phyloP scores from a whole-genome alignment of 2,113 vertebrate species.

The Oryzias melastigma region DNA sequence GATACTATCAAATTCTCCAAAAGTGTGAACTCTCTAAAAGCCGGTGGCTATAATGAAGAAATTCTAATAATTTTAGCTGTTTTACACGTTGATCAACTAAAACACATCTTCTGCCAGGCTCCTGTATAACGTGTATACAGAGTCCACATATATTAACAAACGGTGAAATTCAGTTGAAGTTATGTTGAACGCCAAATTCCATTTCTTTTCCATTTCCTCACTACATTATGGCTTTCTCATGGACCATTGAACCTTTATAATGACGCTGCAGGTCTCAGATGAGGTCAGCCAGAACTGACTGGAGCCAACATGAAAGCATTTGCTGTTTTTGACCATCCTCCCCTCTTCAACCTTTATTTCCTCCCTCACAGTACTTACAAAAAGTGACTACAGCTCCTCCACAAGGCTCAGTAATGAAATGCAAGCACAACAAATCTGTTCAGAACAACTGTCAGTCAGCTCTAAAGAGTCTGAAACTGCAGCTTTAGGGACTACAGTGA shows the following conservation, averaged over 20 bases:
- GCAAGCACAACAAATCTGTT: neutral
- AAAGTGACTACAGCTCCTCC: conserved; percentile 5
- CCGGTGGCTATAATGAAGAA: too few relatives aligned
- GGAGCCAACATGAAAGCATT: conserved; percentile 13
- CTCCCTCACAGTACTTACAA: neutral
- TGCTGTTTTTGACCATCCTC: conserved; percentile 4
- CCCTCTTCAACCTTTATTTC: too few relatives aligned
- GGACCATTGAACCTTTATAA: conserved; percentile 44
- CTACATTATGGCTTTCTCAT: conserved; percentile 38
- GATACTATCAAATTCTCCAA: too few relatives aligned
- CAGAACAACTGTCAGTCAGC: neutral
- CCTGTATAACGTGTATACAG: too few relatives aligned
- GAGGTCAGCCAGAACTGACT: conserved; percentile 14
- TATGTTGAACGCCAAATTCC: conserved; percentile 20
- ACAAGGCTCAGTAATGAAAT: conserved; percentile 3
- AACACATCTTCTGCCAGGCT: too few relatives aligned
- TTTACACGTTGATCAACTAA: too few relatives aligned
- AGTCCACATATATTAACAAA: neutral
- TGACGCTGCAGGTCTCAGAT: conserved; percentile 33
- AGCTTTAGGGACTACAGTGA: neutral
- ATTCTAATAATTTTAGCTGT: too few relatives aligned
- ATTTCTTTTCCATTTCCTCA: conserved; percentile 35
- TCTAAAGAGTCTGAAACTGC: neutral
- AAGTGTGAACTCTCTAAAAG: too few relatives aligned
- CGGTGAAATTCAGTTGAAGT: neutral